Evolutionary conservation across 2,797 vertebrate species (phyloP).

Genomic region (Pseudochaenichthys georgianus): DNA sequence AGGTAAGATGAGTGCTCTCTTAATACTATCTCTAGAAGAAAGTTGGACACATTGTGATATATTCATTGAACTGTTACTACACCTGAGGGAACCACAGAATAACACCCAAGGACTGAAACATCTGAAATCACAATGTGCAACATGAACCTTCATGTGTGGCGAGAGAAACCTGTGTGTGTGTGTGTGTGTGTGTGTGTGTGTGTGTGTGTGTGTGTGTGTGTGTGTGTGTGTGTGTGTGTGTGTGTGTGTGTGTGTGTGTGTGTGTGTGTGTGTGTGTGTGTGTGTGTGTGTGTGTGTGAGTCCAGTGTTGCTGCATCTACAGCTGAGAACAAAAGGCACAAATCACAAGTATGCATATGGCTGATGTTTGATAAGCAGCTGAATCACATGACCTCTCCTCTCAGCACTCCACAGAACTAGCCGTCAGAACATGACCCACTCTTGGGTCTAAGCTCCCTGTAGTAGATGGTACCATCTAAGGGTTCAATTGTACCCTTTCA

Average conservation of each 20-base stretch:
- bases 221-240: too few relatives aligned
- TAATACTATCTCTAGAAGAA: slow-evolving; percentile 38
- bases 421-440: slow-evolving; percentile 14
- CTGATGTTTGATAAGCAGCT: slow-evolving; percentile 55
- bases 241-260: too few relatives aligned
- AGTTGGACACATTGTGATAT: slow-evolving; percentile 32
- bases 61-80: slow-evolving; percentile 25
- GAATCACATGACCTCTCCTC: slow-evolving; percentile 25
- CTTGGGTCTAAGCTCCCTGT: slow-evolving; percentile 13
- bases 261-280: too few relatives aligned
- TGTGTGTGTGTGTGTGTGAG: slow-evolving; percentile 7
- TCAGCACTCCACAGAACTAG: neutral
- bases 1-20: slow-evolving; percentile 40
- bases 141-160: slow-evolving; percentile 20
- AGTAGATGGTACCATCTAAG: neutral
- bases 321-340: slow-evolving; percentile 71
- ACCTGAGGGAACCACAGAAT: slow-evolving; percentile 66
- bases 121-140: slow-evolving; percentile 55
- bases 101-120: slow-evolving; percentile 31
- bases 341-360: slow-evolving; percentile 69
- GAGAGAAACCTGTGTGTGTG: slow-evolving; percentile 17
- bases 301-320: slow-evolving; percentile 67
- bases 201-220: too few relatives aligned
- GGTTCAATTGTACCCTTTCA: slow-evolving; percentile 1
- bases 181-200: too few relatives aligned